Evolutionary conservation across 2,113 vertebrate species (phyloP).

Genomic region (Phyllostomus discolor): DNA sequence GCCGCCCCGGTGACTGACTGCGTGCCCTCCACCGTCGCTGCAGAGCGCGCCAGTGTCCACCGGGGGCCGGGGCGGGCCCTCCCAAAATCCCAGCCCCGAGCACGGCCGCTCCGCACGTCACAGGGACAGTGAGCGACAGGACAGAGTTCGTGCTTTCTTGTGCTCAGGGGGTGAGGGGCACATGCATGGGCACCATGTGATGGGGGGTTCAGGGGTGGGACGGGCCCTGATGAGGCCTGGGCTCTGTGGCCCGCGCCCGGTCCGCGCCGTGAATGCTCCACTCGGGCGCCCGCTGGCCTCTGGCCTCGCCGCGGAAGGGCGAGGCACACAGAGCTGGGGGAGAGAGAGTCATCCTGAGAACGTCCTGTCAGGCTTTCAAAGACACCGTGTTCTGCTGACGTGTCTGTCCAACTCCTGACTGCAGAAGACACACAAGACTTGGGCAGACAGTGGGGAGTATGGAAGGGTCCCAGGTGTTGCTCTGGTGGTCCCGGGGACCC

Average conservation of each 20-base stretch:
- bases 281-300: neutral
- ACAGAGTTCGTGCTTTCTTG: neutral
- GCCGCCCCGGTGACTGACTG: neutral
- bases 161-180: neutral
- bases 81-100: neutral
- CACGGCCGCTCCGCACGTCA: neutral
- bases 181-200: neutral
- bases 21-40: neutral
- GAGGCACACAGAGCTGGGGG: neutral
- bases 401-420: neutral
- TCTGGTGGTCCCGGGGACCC: neutral
- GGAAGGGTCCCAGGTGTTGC: neutral
- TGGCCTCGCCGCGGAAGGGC: neutral
- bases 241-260: neutral
- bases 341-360: neutral
- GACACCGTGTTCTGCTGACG: neutral
- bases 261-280: neutral
- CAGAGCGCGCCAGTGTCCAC: neutral
- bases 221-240: neutral
- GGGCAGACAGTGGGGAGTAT: neutral
- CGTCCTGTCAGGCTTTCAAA: neutral
- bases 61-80: neutral
- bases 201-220: neutral
- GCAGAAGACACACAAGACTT: neutral
- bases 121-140: constrained; percentile 22